A percentile compares a stretch with the other conserved stretches of the same genome.
These are phyloP conservation scores for Acleris sparsana DNA, from an alignment of 2,888 invertebrate species.

Conservation along the genomic window DNA sequence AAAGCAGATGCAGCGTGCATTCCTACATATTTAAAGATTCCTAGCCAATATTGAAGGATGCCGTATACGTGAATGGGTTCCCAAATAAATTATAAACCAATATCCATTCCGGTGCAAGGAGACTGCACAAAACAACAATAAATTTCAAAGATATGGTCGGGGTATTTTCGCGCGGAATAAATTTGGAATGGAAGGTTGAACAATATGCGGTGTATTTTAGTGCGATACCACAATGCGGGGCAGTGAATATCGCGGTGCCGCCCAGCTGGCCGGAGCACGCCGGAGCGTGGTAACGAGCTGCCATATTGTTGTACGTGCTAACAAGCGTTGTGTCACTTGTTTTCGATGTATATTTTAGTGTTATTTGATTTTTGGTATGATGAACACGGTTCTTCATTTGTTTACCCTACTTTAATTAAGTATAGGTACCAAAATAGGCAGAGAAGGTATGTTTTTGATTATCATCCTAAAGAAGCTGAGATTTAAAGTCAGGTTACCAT, in stretches of 20 bases:
- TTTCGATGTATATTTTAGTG: neutral
- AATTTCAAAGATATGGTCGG: slow-evolving; percentile 34
- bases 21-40: slow-evolving; percentile 1
- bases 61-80: slow-evolving; percentile 21
- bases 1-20: too few species aligned
- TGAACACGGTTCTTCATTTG: too few species aligned
- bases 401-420: too few species aligned
- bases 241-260: slow-evolving; percentile 35
- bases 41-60: slow-evolving; percentile 4
- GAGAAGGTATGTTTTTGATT: too few species aligned
- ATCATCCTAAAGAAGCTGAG: too few species aligned
- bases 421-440: too few species aligned
- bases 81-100: slow-evolving; percentile 35
- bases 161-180: slow-evolving; percentile 33
- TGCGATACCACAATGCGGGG: slow-evolving; percentile 30
- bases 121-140: slow-evolving; percentile 36
- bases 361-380: too few species aligned
- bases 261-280: slow-evolving; percentile 10
- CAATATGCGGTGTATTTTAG: slow-evolving; percentile 37
- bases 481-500: too few species aligned
- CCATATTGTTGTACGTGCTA: slow-evolving; percentile 20
- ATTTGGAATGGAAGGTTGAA: slow-evolving; percentile 35
- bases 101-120: slow-evolving; percentile 33
- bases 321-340: slow-evolving; percentile 2
- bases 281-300: slow-evolving; percentile 19